A percentile compares a stretch with the other conserved stretches of the same genome.
Evolutionary conservation across 2,113 vertebrate species (phyloP).

Genomic region (Phalacrocorax pelagicus): DNA sequence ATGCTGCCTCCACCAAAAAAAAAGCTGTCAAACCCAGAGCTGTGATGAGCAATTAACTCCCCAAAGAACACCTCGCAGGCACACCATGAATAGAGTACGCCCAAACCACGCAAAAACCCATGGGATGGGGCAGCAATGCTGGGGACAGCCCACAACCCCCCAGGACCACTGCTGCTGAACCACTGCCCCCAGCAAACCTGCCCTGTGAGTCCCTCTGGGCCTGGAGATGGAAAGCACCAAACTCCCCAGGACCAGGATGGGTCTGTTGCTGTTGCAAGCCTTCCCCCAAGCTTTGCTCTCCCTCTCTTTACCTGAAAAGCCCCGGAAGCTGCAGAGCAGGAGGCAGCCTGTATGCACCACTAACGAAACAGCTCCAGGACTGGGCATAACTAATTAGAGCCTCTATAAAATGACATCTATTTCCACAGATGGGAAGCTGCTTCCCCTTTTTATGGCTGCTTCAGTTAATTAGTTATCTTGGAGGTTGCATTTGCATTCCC

Average conservation of each 20-base stretch:
- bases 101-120: fast-evolving
- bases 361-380: neutral
- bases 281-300: neutral
- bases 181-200: neutral
- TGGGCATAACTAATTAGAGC: slow-evolving; percentile 39
- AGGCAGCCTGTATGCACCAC: neutral
- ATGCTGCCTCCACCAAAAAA: neutral
- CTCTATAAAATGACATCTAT: slow-evolving; percentile 1
- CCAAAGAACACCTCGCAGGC: too few relatives aligned
- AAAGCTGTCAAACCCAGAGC: neutral
- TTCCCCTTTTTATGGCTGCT: neutral
- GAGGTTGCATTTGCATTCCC: slow-evolving; percentile 30
- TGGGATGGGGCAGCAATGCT: neutral
- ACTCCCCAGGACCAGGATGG: neutral
- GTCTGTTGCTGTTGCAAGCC: neutral
- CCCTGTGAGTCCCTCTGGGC: neutral
- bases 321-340: neutral
- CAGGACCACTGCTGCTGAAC: fast-evolving
- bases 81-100: fast-evolving
- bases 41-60: neutral
- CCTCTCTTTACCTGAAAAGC: neutral
- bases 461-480: slow-evolving; percentile 34
- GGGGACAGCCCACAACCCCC: neutral
- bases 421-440: slow-evolving; percentile 26
- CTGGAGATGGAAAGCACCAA: fast-evolving